A percentile compares a stretch with the other conserved stretches of the same genome.
Evolutionary conservation across 2,888 invertebrate genomes (phyloP).

Genomic region (Cordilura impudica): DNA sequence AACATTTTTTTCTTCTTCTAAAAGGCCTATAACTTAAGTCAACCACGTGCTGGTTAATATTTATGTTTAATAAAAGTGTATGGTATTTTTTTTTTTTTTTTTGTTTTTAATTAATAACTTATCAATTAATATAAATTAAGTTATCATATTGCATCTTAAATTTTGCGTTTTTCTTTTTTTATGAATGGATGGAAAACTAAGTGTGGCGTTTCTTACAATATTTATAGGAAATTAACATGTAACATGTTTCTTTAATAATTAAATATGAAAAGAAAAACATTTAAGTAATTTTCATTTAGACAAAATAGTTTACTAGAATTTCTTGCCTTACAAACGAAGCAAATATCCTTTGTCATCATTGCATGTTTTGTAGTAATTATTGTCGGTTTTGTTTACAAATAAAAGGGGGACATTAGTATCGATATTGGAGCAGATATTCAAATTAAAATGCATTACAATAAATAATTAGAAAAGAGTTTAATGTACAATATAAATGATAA

Average conservation of each 20-base stretch:
- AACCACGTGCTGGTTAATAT: slow-evolving; percentile 51
- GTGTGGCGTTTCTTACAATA: slow-evolving; percentile 24
- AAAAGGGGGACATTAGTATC: slow-evolving; percentile 15
- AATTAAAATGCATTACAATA: slow-evolving; percentile 62
- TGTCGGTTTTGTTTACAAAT: slow-evolving; percentile 29
- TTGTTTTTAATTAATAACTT: slow-evolving; percentile 72
- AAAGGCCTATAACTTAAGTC: slow-evolving; percentile 5
- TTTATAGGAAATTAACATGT: slow-evolving; percentile 58
- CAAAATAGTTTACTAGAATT: slow-evolving; percentile 17
- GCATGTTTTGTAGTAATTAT: slow-evolving; percentile 66
- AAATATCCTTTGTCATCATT: slow-evolving; percentile 58
- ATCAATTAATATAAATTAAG: slow-evolving; percentile 75
- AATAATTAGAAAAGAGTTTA: slow-evolving; percentile 46
- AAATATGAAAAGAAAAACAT: slow-evolving; percentile 43
- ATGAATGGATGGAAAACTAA: not conserved
- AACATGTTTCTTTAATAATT: slow-evolving; percentile 32
- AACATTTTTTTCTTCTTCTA: slow-evolving; percentile 20
- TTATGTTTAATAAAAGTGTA: not conserved
- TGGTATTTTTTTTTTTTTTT: slow-evolving; percentile 50
- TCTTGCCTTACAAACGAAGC: not conserved
- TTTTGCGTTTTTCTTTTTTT: slow-evolving; percentile 19
- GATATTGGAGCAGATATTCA: not conserved
- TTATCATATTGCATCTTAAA: slow-evolving; percentile 71
- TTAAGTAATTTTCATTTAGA: slow-evolving; percentile 37
- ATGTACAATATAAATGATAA: slow-evolving; percentile 28